phyloP scores from a whole-genome alignment of 2,113 vertebrate genomes.

The Dendropsophus ebraccatus region DNA sequence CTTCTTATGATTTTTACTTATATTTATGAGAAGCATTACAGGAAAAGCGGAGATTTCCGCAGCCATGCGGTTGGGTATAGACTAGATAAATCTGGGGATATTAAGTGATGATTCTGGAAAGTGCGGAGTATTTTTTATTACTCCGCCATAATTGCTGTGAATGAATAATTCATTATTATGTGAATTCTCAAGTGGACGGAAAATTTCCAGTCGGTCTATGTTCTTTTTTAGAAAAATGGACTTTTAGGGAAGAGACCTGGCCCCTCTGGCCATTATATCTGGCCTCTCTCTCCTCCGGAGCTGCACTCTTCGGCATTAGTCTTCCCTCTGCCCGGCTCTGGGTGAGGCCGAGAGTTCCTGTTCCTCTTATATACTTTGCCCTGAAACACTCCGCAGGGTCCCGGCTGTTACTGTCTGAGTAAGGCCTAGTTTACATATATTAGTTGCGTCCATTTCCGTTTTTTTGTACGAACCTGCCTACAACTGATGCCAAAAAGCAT shows the following conservation, averaged over 20 bases:
- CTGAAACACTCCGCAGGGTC: not conserved
- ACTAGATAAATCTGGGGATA: constrained; percentile 20
- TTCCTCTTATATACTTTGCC: not conserved
- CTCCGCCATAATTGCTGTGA: constrained; percentile 28
- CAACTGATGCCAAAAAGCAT: no score
- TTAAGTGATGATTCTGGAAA: constrained; percentile 20
- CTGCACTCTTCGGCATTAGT: not conserved
- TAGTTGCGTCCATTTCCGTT: no score
- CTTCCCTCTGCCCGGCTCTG: not conserved
- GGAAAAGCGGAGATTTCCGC: not conserved
- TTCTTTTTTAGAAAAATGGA: not conserved
- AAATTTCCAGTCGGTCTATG: constrained; percentile 16
- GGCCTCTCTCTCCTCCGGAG: not conserved
- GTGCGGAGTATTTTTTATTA: constrained; percentile 31
- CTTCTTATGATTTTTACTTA: no score
- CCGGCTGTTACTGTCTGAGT: not conserved
- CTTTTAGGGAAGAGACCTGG: not conserved
- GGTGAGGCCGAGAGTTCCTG: not conserved
- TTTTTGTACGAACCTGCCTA: no score
- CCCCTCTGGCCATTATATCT: not conserved
- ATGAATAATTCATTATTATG: constrained; percentile 47
- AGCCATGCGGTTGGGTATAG: not conserved
- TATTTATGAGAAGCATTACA: constrained; percentile 10
- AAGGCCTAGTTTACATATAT: no score
- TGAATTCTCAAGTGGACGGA: constrained; percentile 14